Base-by-base conservation (phyloP, 1,140 invertebrate species). In the Hyles vespertilio region DNA sequence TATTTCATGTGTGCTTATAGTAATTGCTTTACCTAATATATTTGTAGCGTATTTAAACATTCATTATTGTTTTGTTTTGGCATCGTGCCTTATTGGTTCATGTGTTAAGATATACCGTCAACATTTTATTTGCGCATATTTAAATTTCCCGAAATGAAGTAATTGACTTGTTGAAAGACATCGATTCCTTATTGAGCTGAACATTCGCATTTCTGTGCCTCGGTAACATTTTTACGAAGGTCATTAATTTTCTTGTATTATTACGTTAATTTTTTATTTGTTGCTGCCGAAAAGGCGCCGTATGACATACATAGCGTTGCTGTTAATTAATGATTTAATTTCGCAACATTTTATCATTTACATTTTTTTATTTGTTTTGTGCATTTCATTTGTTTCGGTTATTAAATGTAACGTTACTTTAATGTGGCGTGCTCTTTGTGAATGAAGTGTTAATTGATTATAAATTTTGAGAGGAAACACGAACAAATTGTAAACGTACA, bases 41-140 rank as follows among this genome's bases (percentile, higher is more conserved):
- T 60, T 60, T 45, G 59, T 56, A 55, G 36, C 46, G 46, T 45
- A 55, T 22, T 22, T 50, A 56, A 56, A 60, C 46, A 60, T 10
- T 45, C 44, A 46, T 53, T 33, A 57, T 52, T 53, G 55, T 6
- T 53, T 55, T 58, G 46, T 63, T 55, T 58, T 63, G 56, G 46
- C 61, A 58, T 54, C 43, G 32, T 36, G 45, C 55, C 44, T 43
- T 47, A 49, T 43, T 46, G 11, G 22, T 34, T 32, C 32, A 51
- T 12, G 50, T 51, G 6, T 34, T 51, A 55, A 56, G 49, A 61
- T 50, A 51, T 11, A 46, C 33, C 47, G 32, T 56, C 32, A 56
- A 46, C 12, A 12, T 12, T 11, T 50, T 50, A 3, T 50, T 12
- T 12, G 32, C 3, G 8, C 32, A 8, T 33, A 33, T 51, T 34